Conservation (phyloP, 2,888 invertebrate species). For the Vannuccia rotundouncinata region DNA sequence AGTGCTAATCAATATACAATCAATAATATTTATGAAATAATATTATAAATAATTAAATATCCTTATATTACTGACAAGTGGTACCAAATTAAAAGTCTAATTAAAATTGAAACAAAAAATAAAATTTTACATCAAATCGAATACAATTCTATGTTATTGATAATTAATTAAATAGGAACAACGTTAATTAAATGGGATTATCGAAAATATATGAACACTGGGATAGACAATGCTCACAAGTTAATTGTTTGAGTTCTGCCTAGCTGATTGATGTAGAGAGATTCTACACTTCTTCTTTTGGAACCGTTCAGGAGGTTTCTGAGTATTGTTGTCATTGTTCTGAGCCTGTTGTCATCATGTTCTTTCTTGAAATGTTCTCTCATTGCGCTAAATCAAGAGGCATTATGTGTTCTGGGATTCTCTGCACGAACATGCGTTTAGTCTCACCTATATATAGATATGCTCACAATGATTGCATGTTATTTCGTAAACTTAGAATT, state of each 20-base stretch:
- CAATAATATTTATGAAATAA: too few relatives aligned
- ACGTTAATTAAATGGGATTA: too few relatives aligned
- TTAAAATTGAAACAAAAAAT: too few relatives aligned
- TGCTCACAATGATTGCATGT: slow-evolving; percentile 1
- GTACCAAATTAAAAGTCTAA: too few relatives aligned
- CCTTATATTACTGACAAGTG: not conserved
- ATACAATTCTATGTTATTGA: too few relatives aligned
- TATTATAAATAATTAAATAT: too few relatives aligned
- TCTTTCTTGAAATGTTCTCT: not conserved
- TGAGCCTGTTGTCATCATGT: not conserved
- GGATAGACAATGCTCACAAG: not conserved
- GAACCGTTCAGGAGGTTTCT: not conserved
- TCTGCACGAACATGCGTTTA: not conserved
- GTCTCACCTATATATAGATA: slow-evolving; percentile 8
- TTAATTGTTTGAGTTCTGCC: not conserved
- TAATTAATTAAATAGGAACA: too few relatives aligned
- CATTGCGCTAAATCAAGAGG: not conserved
- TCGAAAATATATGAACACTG: too few relatives aligned
- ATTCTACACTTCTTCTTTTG: not conserved
- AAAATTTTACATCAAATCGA: too few relatives aligned
- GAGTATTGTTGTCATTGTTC: not conserved
- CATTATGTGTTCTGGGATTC: not conserved
- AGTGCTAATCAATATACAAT: too few relatives aligned
- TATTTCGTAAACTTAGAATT: not conserved
- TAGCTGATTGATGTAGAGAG: not conserved